Conservation (phyloP, 2,888 invertebrate genomes). For the Coleophora flavipennella region DNA sequence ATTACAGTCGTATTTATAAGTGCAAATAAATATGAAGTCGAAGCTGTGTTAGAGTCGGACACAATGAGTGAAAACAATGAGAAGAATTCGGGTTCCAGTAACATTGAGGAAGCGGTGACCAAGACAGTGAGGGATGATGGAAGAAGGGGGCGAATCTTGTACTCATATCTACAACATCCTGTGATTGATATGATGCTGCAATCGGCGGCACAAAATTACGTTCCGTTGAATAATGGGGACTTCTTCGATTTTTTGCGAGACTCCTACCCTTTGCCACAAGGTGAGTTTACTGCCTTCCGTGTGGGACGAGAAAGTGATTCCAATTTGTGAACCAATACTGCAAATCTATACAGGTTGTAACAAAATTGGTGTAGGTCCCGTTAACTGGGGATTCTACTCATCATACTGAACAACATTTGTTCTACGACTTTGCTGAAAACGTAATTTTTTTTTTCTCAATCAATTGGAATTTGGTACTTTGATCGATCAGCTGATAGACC, state of each 20-base stretch:
- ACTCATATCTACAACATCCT: constrained; percentile 20
- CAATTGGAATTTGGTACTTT: too few species aligned
- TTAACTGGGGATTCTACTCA: too few species aligned
- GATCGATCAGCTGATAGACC: too few species aligned
- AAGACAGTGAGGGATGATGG: constrained; percentile 4
- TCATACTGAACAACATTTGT: too few species aligned
- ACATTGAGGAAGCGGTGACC: constrained; percentile 13
- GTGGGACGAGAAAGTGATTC: too few species aligned
- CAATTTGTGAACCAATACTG: too few species aligned
- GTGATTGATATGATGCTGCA: constrained; percentile 24
- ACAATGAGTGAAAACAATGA: neutral
- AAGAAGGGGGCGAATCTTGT: constrained; percentile 22
- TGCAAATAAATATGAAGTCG: constrained; percentile 20
- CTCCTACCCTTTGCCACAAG: constrained; percentile 26
- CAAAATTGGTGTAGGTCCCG: too few species aligned
- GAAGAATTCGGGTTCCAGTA: neutral
- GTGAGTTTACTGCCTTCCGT: too few species aligned
- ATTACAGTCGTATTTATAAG: constrained; percentile 15
- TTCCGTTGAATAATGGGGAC: constrained; percentile 19
- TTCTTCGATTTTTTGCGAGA: constrained; percentile 32
- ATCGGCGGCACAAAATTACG: constrained; percentile 22
- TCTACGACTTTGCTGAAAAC: too few species aligned
- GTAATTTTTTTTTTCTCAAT: too few species aligned
- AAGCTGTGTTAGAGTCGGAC: constrained; percentile 6
- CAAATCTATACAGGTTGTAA: too few species aligned